Base-by-base conservation (phyloP, 2,797 vertebrate genomes). In the Silurus aristotelis region DNA sequence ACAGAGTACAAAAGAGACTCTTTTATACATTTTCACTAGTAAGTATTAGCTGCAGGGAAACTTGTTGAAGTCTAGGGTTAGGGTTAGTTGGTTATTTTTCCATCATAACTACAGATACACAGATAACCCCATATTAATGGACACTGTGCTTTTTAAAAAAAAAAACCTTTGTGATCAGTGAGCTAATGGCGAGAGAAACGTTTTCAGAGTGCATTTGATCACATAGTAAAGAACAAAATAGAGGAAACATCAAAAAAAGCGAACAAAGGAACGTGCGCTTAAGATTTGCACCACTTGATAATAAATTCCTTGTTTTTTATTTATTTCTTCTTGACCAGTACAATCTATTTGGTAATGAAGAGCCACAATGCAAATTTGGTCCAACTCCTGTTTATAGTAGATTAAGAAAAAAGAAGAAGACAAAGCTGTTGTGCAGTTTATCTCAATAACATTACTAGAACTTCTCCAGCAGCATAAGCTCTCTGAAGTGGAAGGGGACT, bases 81-180 rank as follows among this genome's bases (percentile, higher is more conserved):
- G 38, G 3, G 38, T 38, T 38, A 5, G 38, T 38, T 38, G 71
- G 87, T 88, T 86, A 85, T 88, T 91, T 91, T 79, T 88, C 88
- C 88, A 9, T 92, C 87, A 9, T 91, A 91, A 93, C 92, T 87
- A 60, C 48, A 31, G 58, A 73, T 89, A 46, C 83, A 82, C 82
- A 82, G 90, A 89, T 43, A 79, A 82, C 46, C 80, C 71, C 83
- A 61, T 83, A 46, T 90, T 84, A 88, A 85, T 80, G 31, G 56
- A 79, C 20, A 46, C 58, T 64, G 76, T 15, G 38, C 77, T 25
- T 13, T 48, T 38, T 38, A 56, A 19, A 48, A 14, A 38, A 38
- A 38, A 1, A 58, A 76, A 20, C 73, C 52, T 3, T 20, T 25
- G 55, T 20, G 52, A 58, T 77, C 73, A 64, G 60, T 2, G 6